phyloP scores from a whole-genome alignment of 1,140 invertebrate species.

The Aphaenogaster rudis region DNA sequence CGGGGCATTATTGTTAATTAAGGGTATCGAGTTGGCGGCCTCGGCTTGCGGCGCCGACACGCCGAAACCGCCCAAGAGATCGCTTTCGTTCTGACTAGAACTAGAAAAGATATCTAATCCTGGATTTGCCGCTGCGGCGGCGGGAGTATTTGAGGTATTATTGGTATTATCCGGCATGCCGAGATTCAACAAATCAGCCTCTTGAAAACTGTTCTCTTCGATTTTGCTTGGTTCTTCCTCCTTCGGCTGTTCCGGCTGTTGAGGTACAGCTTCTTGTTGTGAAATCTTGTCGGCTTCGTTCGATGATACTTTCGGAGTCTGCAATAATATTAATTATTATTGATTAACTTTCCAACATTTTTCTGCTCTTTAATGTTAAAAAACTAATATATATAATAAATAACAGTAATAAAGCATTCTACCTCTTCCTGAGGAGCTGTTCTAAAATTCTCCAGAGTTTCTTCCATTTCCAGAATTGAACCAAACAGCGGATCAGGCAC shows the following conservation, averaged over 20 bases:
- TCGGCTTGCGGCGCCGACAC: constrained; percentile 77
- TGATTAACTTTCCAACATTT: constrained; percentile 2
- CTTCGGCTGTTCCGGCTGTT: constrained; percentile 45
- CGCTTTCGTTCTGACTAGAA: constrained; percentile 82
- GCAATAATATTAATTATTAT: background rate
- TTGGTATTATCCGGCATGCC: constrained; percentile 76
- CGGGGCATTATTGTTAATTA: constrained; percentile 72
- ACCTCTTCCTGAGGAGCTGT: constrained; percentile 71
- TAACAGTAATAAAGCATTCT: background rate
- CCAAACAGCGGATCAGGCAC: constrained; percentile 91
- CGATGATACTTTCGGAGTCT: constrained; percentile 58
- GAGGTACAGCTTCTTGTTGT: constrained; percentile 57
- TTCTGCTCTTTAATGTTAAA: background rate
- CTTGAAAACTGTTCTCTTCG: constrained; percentile 74
- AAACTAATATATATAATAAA: background rate
- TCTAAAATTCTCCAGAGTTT: constrained; percentile 93
- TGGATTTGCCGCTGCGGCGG: constrained; percentile 65
- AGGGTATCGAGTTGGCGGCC: constrained; percentile 70
- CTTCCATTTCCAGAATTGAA: constrained; percentile 93
- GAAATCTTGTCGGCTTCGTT: background rate
- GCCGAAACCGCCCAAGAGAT: constrained; percentile 89
- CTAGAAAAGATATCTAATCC: constrained; percentile 82
- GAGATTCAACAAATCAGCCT: constrained; percentile 86
- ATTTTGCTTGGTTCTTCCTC: constrained; percentile 32
- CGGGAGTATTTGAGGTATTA: constrained; percentile 60